Conservation (phyloP, 2,797 vertebrate genomes). For the Peromyscus nudipes region DNA sequence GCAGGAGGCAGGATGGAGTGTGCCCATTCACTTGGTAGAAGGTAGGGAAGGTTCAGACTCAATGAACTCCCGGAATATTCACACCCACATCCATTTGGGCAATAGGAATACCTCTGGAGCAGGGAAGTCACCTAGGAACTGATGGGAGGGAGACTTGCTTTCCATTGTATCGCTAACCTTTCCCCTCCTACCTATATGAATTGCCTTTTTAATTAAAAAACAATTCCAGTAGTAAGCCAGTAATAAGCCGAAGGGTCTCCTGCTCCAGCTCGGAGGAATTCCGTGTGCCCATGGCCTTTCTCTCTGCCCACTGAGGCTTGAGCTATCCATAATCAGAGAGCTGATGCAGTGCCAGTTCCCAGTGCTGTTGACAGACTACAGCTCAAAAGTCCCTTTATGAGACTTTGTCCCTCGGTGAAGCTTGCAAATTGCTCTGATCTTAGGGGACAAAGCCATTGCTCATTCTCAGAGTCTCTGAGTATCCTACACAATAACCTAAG, state of each 20-base stretch:
- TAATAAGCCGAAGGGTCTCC: constrained; percentile 27
- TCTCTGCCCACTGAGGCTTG: constrained; percentile 82
- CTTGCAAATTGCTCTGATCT: constrained; percentile 97
- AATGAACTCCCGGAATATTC: background rate
- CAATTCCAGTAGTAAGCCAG: constrained; percentile 34
- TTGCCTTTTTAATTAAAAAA: constrained; percentile 77
- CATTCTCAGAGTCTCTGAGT: constrained; percentile 89
- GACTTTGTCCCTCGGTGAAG: constrained; percentile 90
- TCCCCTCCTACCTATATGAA: background rate
- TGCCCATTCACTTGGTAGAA: background rate
- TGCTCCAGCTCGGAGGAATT: constrained; percentile 64
- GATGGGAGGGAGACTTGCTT: background rate
- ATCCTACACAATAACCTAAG: constrained; percentile 90
- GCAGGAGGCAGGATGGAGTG: background rate
- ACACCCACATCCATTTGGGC: background rate
- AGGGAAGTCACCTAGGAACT: background rate
- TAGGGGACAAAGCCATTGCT: constrained; percentile 93
- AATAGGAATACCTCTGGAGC: background rate
- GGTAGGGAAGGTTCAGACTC: background rate
- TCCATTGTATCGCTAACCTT: background rate
- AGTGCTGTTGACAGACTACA: constrained; percentile 91
- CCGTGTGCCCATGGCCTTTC: constrained; percentile 72
- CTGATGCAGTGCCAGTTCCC: constrained; percentile 84
- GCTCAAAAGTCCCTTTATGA: constrained; percentile 93
- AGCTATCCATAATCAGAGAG: constrained; percentile 86